Conservation (phyloP, 2,888 invertebrate genomes). For the Leucozona laternaria region DNA sequence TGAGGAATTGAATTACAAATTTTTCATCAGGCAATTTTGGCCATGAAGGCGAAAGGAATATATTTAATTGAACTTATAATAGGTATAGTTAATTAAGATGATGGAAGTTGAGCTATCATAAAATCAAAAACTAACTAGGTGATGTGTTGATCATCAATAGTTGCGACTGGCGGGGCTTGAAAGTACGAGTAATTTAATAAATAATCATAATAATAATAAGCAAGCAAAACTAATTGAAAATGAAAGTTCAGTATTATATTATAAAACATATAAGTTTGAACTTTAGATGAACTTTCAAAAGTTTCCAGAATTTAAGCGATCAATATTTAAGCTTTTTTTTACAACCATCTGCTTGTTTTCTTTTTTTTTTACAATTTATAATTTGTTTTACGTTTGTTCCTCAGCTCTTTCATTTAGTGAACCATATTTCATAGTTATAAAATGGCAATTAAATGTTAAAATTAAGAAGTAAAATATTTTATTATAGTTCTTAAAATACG, state of each 20-base stretch:
- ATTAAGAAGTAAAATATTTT: no score
- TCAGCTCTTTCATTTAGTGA: no score
- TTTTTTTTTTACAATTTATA: no score
- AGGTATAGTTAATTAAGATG: background rate
- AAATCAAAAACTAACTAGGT: background rate
- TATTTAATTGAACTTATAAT: background rate
- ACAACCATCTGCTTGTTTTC: no score
- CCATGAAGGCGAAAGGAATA: conserved; percentile 20
- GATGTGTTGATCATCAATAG: background rate
- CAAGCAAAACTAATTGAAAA: background rate
- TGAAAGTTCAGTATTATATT: background rate
- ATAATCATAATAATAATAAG: background rate
- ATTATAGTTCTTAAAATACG: no score
- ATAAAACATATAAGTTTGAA: no score
- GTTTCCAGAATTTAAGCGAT: no score
- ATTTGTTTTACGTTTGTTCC: no score
- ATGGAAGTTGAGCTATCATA: background rate
- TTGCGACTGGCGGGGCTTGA: background rate
- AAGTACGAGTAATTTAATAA: background rate
- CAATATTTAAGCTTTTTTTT: no score
- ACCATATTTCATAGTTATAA: no score
- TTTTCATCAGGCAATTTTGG: conserved; percentile 36
- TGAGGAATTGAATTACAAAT: conserved; percentile 70
- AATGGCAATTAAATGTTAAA: no score
- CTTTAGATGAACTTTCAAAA: no score